These are phyloP conservation scores for Pachycephala philippinensis DNA, from an alignment of 2,113 vertebrate genomes.

Conservation along the genomic window DNA sequence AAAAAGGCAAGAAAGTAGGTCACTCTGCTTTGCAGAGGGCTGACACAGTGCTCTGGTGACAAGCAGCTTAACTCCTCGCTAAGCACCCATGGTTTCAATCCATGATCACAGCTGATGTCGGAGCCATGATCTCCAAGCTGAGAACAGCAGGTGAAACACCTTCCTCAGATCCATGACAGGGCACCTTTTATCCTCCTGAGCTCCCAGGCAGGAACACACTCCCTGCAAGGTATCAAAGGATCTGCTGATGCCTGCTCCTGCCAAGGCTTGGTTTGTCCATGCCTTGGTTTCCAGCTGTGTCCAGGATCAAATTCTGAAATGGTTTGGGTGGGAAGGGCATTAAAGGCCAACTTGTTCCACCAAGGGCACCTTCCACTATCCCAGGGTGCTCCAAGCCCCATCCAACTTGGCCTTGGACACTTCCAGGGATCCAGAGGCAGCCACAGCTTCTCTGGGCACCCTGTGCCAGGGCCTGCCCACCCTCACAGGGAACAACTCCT, in stretches of 20 bases:
- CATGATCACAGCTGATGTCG: neutral
- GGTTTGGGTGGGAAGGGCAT: neutral
- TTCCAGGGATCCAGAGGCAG: neutral
- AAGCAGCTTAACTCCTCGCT: slow-evolving; percentile 42
- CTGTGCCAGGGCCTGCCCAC: rapidly evolving
- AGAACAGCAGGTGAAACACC: neutral
- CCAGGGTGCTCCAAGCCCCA: rapidly evolving
- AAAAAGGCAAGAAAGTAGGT: slow-evolving; percentile 63
- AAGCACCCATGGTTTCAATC: neutral
- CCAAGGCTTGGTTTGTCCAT: neutral
- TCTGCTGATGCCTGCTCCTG: neutral
- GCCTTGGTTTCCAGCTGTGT: neutral
- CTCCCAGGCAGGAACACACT: neutral
- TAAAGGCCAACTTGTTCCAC: neutral
- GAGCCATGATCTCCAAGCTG: neutral
- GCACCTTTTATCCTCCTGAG: neutral
- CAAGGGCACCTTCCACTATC: too few species aligned
- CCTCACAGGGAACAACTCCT: rapidly evolving
- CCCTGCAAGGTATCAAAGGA: neutral
- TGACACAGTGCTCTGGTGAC: slow-evolving; percentile 43
- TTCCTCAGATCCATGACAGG: neutral
- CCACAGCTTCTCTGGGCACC: neutral
- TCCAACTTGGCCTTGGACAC: neutral
- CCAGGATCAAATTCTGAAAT: neutral
- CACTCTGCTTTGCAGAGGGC: slow-evolving; percentile 40